Evolutionary conservation across 2,888 invertebrate genomes (phyloP).

Genomic region (Rhyacophila evoluta): DNA sequence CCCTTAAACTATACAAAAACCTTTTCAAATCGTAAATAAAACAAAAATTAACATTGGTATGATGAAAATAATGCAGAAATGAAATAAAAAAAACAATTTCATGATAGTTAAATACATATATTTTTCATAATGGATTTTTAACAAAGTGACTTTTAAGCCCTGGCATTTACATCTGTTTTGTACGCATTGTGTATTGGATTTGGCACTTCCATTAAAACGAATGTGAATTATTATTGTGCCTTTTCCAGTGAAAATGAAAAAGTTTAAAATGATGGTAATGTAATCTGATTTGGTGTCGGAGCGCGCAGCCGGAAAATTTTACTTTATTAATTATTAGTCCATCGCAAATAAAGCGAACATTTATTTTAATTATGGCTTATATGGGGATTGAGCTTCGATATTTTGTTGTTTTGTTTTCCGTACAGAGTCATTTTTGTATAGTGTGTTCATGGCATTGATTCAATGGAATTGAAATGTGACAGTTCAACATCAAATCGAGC

Average conservation of each 20-base stretch:
- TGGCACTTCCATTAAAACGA: conserved; percentile 27
- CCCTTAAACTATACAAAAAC: too few relatives aligned
- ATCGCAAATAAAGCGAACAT: conserved; percentile 10
- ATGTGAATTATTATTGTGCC: conserved; percentile 36
- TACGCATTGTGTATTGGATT: neutral
- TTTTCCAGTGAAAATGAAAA: conserved; percentile 42
- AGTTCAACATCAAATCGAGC: neutral
- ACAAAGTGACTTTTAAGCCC: too few relatives aligned
- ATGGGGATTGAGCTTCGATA: neutral
- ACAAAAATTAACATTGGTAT: too few relatives aligned
- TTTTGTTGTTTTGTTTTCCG: neutral
- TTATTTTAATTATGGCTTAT: conserved; percentile 8
- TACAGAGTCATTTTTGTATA: neutral
- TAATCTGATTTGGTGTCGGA: conserved; percentile 47
- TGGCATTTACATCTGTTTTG: neutral
- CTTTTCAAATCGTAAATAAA: too few relatives aligned
- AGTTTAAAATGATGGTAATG: conserved; percentile 40
- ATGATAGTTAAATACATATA: too few relatives aligned
- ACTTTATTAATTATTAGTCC: conserved; percentile 31
- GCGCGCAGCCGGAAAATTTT: conserved; percentile 49
- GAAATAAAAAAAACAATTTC: too few relatives aligned
- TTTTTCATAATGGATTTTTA: too few relatives aligned
- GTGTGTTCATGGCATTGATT: neutral
- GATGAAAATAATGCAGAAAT: too few relatives aligned
- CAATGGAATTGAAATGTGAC: neutral